These are phyloP conservation scores for Menura novaehollandiae DNA, from an alignment of 2,113 vertebrate genomes.

Conservation along the genomic window DNA sequence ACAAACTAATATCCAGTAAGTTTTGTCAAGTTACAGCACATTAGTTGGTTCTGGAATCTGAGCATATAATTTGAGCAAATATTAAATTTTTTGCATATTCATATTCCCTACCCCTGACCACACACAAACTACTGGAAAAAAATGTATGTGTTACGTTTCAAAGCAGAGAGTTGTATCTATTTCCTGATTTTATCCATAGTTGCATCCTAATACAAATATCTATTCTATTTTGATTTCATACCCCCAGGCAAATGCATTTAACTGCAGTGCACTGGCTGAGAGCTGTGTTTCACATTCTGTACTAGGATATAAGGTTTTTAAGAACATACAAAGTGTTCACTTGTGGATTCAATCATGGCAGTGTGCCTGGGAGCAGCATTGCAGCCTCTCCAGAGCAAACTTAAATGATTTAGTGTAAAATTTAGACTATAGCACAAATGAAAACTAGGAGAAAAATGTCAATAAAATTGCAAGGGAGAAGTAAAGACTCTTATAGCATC, in stretches of 20 bases:
- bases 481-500: constrained; percentile 37
- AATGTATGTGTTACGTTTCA: not conserved
- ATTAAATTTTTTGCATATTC: constrained; percentile 3
- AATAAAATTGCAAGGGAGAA: constrained; percentile 63
- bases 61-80: not conserved
- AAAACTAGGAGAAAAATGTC: constrained; percentile 56
- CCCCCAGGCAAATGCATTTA: constrained; percentile 51
- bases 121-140: not conserved
- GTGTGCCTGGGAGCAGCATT: constrained; percentile 37
- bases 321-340: constrained; percentile 45
- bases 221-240: constrained; percentile 44
- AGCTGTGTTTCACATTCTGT: constrained; percentile 7
- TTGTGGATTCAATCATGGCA: constrained; percentile 57
- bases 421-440: constrained; percentile 47
- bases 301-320: constrained; percentile 33
- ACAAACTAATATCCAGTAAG: not conserved
- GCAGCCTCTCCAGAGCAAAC: constrained; percentile 48
- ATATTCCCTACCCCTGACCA: not conserved
- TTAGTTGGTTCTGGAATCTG: not conserved
- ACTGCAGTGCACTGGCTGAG: constrained; percentile 6
- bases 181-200: constrained; percentile 35
- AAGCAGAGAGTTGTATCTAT: constrained; percentile 1
- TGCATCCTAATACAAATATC: constrained; percentile 50
- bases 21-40: not conserved
- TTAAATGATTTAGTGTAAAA: constrained; percentile 55